Conservation (phyloP, 2,888 invertebrate species). For the Nasonia oneida region DNA sequence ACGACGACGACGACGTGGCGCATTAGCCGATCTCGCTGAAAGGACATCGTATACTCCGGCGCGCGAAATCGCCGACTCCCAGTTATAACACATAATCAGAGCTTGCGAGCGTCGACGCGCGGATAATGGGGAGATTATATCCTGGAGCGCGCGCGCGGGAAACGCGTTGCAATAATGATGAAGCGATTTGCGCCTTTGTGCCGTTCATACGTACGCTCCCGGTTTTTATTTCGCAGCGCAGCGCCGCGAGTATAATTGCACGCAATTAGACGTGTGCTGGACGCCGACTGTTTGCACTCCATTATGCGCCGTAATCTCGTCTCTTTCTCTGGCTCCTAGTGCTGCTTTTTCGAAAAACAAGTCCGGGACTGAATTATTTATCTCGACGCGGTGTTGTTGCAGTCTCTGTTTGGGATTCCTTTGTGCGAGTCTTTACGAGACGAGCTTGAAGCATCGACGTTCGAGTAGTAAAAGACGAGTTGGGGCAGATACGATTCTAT, state of each 20-base stretch:
- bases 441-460: not conserved
- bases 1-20: not conserved
- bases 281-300: conserved; percentile 17
- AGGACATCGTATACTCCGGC: not conserved
- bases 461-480: not conserved
- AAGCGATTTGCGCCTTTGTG: conserved; percentile 17
- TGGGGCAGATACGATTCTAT: not conserved
- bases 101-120: not conserved
- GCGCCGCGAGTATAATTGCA: not conserved
- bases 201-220: not conserved
- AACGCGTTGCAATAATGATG: not conserved
- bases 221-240: not conserved
- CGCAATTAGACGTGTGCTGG: not conserved
- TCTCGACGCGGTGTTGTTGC: not conserved
- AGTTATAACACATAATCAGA: not conserved
- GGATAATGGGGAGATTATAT: not conserved
- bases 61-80: not conserved
- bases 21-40: not conserved
- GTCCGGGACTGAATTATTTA: not conserved
- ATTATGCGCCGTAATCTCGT: conserved; percentile 12
- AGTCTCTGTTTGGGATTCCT: not conserved
- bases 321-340: not conserved
- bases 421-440: not conserved
- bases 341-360: not conserved
- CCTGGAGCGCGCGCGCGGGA: not conserved